Conservation (phyloP, 2,888 invertebrate genomes). For the Camponotus fellah region DNA sequence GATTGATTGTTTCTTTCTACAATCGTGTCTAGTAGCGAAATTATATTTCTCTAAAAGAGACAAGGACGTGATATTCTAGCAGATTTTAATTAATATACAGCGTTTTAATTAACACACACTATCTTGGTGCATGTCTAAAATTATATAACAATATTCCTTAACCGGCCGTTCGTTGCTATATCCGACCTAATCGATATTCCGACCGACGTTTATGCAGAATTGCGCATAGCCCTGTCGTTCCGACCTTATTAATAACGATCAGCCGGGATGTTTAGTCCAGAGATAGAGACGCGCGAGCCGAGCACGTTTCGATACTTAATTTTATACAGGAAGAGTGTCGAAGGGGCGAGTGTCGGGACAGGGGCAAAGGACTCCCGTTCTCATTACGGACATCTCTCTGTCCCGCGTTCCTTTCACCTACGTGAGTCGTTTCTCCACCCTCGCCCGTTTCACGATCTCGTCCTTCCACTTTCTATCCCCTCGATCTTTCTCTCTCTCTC, state of each 20-base stretch:
- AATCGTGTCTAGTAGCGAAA: not conserved
- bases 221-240: constrained; percentile 32
- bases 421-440: constrained; percentile 51
- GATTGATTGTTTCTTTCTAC: not conserved
- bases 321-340: constrained; percentile 62
- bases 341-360: constrained; percentile 43
- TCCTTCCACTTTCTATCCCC: constrained; percentile 39
- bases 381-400: constrained; percentile 58
- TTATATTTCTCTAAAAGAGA: not conserved
- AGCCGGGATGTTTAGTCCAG: constrained; percentile 61
- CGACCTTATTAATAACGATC: constrained; percentile 69
- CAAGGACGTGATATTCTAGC: not conserved
- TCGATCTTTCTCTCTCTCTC: constrained; percentile 10
- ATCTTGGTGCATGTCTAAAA: not conserved
- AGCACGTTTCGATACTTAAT: constrained; percentile 73
- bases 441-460: constrained; percentile 34
- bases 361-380: constrained; percentile 15
- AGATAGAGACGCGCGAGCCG: constrained; percentile 62
- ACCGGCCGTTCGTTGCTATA: constrained; percentile 1
- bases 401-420: constrained; percentile 40
- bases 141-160: constrained; percentile 27
- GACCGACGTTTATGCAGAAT: constrained; percentile 38
- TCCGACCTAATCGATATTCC: constrained; percentile 41
- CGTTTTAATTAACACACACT: not conserved
- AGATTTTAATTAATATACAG: not conserved